These are phyloP conservation scores for Ibycter americanus DNA, from an alignment of 2,797 vertebrate genomes.

Conservation along the genomic window DNA sequence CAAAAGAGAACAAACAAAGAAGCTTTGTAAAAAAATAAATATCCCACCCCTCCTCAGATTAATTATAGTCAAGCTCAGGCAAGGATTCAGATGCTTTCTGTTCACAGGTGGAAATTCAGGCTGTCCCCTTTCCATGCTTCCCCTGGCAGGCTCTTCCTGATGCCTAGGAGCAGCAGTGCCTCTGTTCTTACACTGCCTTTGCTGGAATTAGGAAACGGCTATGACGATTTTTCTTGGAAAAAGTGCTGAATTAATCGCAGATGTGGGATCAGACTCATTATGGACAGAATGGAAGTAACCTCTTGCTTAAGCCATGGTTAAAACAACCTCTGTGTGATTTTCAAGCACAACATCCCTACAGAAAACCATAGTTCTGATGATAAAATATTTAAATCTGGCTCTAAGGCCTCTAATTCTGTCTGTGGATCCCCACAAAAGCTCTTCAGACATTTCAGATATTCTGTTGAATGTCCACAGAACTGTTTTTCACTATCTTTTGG, in stretches of 20 bases:
- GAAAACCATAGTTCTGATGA: not conserved
- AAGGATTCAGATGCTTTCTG: not conserved
- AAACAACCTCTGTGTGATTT: not conserved
- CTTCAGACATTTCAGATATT: not conserved
- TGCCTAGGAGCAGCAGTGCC: not conserved
- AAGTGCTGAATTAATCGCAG: not conserved
- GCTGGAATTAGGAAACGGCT: not conserved
- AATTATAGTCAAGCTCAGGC: not conserved
- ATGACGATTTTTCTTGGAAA: not conserved
- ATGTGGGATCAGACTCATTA: not conserved
- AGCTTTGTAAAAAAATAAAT: not conserved
- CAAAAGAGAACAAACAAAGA: not conserved
- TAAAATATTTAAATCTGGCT: constrained; percentile 24
- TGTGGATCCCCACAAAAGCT: not conserved
- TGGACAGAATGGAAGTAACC: not conserved
- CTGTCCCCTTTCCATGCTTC: not conserved
- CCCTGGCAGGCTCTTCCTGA: fast-evolving
- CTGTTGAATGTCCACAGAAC: not conserved
- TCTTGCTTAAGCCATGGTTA: not conserved
- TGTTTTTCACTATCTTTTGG: not conserved
- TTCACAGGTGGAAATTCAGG: not conserved
- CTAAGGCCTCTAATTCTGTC: not conserved
- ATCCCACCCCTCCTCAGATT: not conserved
- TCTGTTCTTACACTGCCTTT: not conserved
- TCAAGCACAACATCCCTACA: not conserved